These are phyloP conservation scores for Harpagus bidentatus DNA, from an alignment of 2,113 vertebrate species.

Conservation along the genomic window DNA sequence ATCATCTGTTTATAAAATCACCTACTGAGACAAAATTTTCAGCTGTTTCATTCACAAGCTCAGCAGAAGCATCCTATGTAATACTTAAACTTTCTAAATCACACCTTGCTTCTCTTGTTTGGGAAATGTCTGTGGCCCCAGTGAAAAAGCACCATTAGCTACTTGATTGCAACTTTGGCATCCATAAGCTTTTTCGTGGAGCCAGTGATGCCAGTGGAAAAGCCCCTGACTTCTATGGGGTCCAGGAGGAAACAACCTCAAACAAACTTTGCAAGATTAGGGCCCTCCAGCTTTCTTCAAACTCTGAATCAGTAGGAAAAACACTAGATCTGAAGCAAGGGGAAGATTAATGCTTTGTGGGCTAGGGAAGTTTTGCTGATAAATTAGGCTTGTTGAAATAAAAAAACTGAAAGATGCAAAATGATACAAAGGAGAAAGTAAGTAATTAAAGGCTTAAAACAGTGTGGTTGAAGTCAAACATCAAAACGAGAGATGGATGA, in stretches of 20 bases:
- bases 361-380: background rate
- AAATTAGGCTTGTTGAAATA: background rate
- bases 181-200: background rate
- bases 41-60: conserved; percentile 28
- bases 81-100: background rate
- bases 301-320: background rate
- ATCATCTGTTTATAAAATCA: background rate
- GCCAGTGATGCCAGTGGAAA: background rate
- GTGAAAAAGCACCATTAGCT: background rate
- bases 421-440: conserved; percentile 40
- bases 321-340: background rate
- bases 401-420: conserved; percentile 41
- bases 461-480: conserved; percentile 45
- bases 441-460: conserved; percentile 33
- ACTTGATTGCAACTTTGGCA: background rate
- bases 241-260: background rate
- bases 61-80: background rate
- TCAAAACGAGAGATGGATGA: conserved; percentile 60
- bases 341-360: background rate
- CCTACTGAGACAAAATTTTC: conserved; percentile 2
- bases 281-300: background rate
- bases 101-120: background rate
- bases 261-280: background rate
- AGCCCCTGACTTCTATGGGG: background rate
- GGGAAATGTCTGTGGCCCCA: background rate